phyloP scores from a whole-genome alignment of 2,113 vertebrate species.

The Donacobius atricapilla region DNA sequence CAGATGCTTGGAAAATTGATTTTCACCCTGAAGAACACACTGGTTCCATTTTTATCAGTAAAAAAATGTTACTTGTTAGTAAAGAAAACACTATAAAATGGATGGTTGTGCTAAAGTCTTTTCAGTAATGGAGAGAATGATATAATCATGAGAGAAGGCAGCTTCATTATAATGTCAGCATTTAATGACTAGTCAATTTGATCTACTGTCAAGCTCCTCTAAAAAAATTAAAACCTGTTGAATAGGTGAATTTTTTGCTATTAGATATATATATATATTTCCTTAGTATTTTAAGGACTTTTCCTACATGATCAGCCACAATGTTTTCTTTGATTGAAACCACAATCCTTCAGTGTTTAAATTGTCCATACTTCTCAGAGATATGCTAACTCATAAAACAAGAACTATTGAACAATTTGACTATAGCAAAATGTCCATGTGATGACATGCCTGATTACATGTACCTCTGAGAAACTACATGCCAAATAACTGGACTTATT shows the following conservation, averaged over 20 bases:
- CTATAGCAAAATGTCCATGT: neutral
- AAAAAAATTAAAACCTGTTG: constrained; percentile 9
- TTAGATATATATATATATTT: neutral
- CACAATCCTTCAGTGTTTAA: neutral
- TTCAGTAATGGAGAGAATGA: neutral
- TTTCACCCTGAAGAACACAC: neutral
- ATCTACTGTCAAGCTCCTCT: neutral
- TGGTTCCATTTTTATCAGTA: neutral
- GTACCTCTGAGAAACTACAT: neutral
- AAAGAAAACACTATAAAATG: constrained; percentile 12
- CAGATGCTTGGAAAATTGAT: neutral
- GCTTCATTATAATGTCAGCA: neutral
- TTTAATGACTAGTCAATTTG: neutral
- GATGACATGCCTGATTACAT: neutral
- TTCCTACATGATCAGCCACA: neutral
- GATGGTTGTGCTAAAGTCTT: neutral
- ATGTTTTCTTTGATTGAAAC: neutral
- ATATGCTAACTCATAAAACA: neutral
- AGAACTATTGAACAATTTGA: neutral
- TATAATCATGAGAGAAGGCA: neutral
- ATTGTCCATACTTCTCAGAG: neutral
- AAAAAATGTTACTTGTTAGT: neutral
- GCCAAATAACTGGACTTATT: neutral
- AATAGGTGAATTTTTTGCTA: neutral
- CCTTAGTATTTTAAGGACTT: neutral